Conservation (phyloP, 2,888 invertebrate genomes). For the Cephus spinipes region DNA sequence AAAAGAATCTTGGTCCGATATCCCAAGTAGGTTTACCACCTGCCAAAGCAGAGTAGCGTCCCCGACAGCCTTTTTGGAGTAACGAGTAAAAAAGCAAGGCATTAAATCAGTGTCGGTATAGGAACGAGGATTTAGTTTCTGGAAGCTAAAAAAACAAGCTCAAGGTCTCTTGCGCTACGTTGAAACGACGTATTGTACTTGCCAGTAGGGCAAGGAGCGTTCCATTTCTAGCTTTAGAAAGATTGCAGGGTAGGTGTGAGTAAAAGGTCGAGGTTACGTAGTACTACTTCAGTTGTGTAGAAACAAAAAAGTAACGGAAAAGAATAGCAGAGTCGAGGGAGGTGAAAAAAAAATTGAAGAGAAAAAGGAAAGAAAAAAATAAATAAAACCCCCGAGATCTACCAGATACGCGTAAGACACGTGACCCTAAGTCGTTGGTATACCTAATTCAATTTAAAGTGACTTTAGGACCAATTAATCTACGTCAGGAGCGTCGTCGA, state of each 20-base stretch:
- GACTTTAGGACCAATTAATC: background rate
- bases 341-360: too few relatives aligned
- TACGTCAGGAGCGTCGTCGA: background rate
- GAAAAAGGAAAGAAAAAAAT: too few relatives aligned
- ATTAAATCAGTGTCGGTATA: background rate
- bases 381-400: background rate
- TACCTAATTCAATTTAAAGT: background rate
- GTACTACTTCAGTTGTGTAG: background rate
- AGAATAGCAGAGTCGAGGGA: background rate
- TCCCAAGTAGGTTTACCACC: background rate
- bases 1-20: background rate
- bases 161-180: background rate
- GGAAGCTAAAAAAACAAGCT: background rate
- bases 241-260: background rate
- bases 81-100: background rate
- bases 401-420: background rate
- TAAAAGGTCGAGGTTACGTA: background rate
- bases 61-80: background rate
- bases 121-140: background rate
- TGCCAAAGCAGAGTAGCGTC: background rate
- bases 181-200: background rate
- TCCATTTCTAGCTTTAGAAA: background rate
- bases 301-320: background rate
- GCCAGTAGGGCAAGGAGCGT: background rate
- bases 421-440: background rate